Conservation (phyloP, 2,113 vertebrate genomes). For the Equus quagga region DNA sequence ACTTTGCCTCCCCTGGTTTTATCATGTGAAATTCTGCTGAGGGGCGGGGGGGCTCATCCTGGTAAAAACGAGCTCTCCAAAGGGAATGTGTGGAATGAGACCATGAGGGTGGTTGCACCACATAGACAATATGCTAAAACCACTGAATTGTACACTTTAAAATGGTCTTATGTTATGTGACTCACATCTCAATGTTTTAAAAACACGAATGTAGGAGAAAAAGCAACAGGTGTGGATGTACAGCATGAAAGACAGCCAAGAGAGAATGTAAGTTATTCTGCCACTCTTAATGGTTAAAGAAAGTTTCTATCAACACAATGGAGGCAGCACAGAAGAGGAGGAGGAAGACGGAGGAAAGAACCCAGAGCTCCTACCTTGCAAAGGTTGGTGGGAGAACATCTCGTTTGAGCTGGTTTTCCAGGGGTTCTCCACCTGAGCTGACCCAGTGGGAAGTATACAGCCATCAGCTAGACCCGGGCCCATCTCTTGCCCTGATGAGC, state of each 20-base stretch:
- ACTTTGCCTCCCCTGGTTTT: neutral
- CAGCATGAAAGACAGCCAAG: neutral
- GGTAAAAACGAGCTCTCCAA: neutral
- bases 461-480: neutral
- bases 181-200: neutral
- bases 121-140: neutral
- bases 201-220: neutral
- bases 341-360: too few relatives aligned
- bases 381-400: too few relatives aligned
- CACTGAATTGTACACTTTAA: neutral
- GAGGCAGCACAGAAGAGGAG: neutral
- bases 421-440: neutral
- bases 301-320: neutral
- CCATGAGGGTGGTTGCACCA: rapidly evolving
- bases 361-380: neutral
- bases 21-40: neutral
- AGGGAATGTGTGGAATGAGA: neutral
- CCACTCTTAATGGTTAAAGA: neutral
- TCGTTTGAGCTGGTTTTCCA: neutral
- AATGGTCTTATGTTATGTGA: neutral
- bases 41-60: neutral
- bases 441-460: neutral
- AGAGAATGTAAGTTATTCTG: neutral
- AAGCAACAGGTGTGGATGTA: neutral
- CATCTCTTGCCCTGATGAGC: neutral